Evolutionary conservation across 2,113 vertebrate species (phyloP).

Genomic region (Australoheros scitulus): DNA sequence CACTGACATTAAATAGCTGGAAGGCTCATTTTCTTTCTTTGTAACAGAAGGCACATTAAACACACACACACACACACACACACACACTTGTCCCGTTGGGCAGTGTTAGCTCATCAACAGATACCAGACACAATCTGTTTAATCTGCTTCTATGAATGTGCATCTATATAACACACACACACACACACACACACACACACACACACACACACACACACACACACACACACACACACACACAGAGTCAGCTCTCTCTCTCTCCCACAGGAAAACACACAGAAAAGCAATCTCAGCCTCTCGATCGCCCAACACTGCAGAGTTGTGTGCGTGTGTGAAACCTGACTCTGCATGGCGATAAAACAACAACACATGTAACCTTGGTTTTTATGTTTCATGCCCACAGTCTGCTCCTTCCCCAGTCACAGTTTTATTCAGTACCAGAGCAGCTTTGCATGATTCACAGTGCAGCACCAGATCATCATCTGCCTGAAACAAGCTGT

Average conservation of each 20-base stretch:
- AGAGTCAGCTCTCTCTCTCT: not conserved
- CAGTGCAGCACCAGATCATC: too few species aligned
- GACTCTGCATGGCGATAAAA: not conserved
- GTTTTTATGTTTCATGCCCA: not conserved
- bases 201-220: conserved; percentile 17
- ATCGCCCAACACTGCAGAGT: not conserved
- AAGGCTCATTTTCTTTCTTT: conserved; percentile 62
- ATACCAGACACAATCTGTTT: conserved; percentile 68
- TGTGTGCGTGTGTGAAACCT: not conserved
- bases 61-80: conserved; percentile 32
- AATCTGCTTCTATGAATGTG: conserved; percentile 67
- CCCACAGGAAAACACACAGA: conserved; percentile 18
- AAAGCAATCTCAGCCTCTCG: conserved; percentile 39
- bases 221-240: conserved; percentile 13
- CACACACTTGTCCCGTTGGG: conserved; percentile 27
- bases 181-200: conserved; percentile 9
- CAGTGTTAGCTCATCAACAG: conserved; percentile 68
- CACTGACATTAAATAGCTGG: conserved; percentile 59
- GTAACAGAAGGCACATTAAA: conserved; percentile 64
- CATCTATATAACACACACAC: conserved; percentile 48
- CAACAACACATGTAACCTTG: not conserved
- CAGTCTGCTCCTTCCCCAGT: not conserved
- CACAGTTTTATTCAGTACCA: not conserved
- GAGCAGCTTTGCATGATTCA: not conserved
- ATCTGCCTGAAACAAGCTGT: too few species aligned